phyloP scores from a whole-genome alignment of 1,140 invertebrate genomes.

The Neotoxoptera formosana region DNA sequence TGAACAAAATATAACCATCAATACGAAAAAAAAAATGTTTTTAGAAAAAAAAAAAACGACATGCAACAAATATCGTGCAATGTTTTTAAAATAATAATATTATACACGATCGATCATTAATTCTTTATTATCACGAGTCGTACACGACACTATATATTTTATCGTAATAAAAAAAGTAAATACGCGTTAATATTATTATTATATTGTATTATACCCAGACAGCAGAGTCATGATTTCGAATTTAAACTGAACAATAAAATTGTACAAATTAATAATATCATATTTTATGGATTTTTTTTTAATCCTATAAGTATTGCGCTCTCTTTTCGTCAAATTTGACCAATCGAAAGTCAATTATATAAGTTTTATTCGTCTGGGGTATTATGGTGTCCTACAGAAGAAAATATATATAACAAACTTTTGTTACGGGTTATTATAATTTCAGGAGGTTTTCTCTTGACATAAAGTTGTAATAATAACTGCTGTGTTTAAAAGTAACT shows the following conservation, averaged over 20 bases:
- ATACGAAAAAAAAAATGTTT: background rate
- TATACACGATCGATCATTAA: background rate
- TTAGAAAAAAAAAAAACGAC: background rate
- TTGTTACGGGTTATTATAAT: background rate
- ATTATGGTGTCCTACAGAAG: background rate
- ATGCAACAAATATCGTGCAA: background rate
- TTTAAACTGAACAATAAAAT: background rate
- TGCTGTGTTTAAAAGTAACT: too few relatives aligned
- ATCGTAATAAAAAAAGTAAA: background rate
- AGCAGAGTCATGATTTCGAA: background rate
- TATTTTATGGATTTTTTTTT: background rate
- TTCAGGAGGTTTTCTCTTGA: background rate
- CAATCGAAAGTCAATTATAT: constrained; percentile 8
- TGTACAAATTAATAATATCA: background rate
- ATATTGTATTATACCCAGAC: background rate
- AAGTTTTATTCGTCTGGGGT: too few relatives aligned
- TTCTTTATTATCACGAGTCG: background rate
- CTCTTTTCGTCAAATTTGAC: background rate
- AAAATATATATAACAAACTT: background rate
- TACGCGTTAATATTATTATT: background rate
- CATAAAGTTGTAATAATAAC: background rate
- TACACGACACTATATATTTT: background rate
- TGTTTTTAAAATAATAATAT: background rate
- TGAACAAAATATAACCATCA: fast-evolving
- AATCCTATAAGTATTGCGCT: background rate